These are phyloP conservation scores for Bombus turneri DNA, from an alignment of 1,140 invertebrate genomes.

Conservation along the genomic window DNA sequence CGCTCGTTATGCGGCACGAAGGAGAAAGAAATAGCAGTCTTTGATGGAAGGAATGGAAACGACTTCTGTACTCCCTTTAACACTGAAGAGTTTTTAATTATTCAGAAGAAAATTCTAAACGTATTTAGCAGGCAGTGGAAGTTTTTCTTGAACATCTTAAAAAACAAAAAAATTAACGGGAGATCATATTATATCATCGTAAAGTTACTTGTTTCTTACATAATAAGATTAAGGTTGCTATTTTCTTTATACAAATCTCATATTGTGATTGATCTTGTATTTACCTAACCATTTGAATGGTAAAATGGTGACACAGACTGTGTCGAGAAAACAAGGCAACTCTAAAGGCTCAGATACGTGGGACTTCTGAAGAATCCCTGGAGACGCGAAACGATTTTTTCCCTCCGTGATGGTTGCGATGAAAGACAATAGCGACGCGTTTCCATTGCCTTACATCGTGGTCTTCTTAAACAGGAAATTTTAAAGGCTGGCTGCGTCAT, in stretches of 20 bases:
- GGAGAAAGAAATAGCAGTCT: background rate
- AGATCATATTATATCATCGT: background rate
- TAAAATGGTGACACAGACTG: background rate
- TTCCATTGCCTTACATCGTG: constrained; percentile 45
- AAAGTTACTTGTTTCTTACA: background rate
- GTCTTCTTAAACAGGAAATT: constrained; percentile 37
- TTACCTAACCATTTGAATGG: background rate
- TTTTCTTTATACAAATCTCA: background rate
- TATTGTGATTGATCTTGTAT: background rate
- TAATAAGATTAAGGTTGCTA: background rate
- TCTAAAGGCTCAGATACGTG: constrained; percentile 1
- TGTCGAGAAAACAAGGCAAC: background rate
- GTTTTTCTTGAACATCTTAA: background rate
- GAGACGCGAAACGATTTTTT: constrained; percentile 39
- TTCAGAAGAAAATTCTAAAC: background rate
- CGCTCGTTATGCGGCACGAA: background rate
- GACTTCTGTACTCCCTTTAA: background rate
- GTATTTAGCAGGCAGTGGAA: background rate
- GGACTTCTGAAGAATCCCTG: constrained; percentile 4
- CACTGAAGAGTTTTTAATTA: background rate
- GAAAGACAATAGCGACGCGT: constrained; percentile 45
- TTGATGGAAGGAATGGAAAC: background rate
- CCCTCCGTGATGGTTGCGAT: constrained; percentile 11
- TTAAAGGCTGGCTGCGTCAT: constrained; percentile 24
- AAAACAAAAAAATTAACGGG: background rate